Base-by-base conservation (phyloP, 1,140 invertebrate species). In the Apocrypta bakeri region DNA sequence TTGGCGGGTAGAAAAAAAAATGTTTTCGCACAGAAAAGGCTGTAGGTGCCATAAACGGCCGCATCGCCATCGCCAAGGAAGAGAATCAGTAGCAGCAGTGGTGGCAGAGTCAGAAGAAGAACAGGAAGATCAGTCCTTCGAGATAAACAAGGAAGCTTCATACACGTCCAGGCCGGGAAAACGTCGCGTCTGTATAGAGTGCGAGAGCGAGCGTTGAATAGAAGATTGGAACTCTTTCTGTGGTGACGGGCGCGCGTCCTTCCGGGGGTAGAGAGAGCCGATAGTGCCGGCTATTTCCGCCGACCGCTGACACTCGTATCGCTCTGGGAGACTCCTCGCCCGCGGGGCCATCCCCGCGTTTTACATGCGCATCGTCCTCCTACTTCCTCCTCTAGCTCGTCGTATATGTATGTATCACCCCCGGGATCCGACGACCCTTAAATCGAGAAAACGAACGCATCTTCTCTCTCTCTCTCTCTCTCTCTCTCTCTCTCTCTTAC, bases 141-240 rank as follows among this genome's bases (percentile, higher is more conserved):
- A 21, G 48, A 56, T 56, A 56, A 56, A 56, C 48, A 56, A 56
- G 48, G 48, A 56, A 56, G 48, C 48, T 56, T 17, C 48, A 56
- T 56, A 56, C 48, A 56, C 6, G 21, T 56, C 48, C 14, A 4
- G 48, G 48, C 48, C 48, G 48, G 48, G 48, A 56, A 56, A 56
- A n/a, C 48, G 48, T 56, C 48, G 48, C 48, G 48, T n/a, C 3
- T n/a, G 17, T 56, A 56, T 21, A 56, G 48, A 56, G 21, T 17
- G 48, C 2, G 17, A 17, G 48, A 56, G 48, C 48, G 48, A 56
- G 48, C 48, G 21, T 21, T 56, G 48, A 56, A 56, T 56, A 56
- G 48, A 56, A 56, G 48, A 56, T 56, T 56, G 48, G 48, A 56
- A 56, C 48, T 56, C 48, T 56, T 56, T 56, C 48, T 56, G 48